These are phyloP conservation scores for Melinaea menophilus DNA, from an alignment of 2,888 invertebrate species.

Conservation along the genomic window DNA sequence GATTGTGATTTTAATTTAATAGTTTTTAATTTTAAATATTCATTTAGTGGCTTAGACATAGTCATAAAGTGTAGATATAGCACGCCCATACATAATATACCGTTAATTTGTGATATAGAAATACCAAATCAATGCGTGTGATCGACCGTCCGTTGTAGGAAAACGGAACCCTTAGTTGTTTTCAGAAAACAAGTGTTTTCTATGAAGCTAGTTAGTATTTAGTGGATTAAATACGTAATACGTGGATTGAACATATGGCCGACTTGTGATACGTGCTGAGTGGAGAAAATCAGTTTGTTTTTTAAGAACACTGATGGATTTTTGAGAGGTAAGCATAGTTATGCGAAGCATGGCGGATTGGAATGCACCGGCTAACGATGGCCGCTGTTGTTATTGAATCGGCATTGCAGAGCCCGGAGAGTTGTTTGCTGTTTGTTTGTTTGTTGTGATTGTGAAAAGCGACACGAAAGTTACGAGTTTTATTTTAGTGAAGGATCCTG, in stretches of 20 bases:
- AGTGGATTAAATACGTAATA: slow-evolving; percentile 8
- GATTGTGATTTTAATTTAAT: slow-evolving; percentile 17
- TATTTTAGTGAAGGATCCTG: no score
- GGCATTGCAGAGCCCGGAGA: slow-evolving; percentile 27
- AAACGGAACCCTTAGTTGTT: slow-evolving; percentile 43
- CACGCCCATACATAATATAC: slow-evolving; percentile 1
- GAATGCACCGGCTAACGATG: slow-evolving; percentile 46
- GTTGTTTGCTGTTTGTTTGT: slow-evolving; percentile 16
- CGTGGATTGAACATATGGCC: slow-evolving; percentile 16
- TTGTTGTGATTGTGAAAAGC: slow-evolving; percentile 18
- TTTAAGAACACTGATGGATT: slow-evolving; percentile 52
- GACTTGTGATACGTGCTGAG: slow-evolving; percentile 18
- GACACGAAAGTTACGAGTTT: slow-evolving; percentile 21
- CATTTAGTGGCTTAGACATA: neutral
- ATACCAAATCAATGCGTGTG: slow-evolving; percentile 30
- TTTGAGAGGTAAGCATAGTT: slow-evolving; percentile 55
- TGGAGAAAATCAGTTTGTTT: slow-evolving; percentile 17
- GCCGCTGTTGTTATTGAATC: slow-evolving; percentile 37
- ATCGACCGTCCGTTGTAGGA: slow-evolving; percentile 33
- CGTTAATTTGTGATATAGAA: slow-evolving; percentile 6
- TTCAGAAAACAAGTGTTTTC: slow-evolving; percentile 39
- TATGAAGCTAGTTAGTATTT: slow-evolving; percentile 20
- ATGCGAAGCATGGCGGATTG: slow-evolving; percentile 38
- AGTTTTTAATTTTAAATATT: slow-evolving; percentile 12
- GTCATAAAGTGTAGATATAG: neutral